Conservation (phyloP, 1,140 invertebrate genomes). For the Brachystomella parvula region DNA sequence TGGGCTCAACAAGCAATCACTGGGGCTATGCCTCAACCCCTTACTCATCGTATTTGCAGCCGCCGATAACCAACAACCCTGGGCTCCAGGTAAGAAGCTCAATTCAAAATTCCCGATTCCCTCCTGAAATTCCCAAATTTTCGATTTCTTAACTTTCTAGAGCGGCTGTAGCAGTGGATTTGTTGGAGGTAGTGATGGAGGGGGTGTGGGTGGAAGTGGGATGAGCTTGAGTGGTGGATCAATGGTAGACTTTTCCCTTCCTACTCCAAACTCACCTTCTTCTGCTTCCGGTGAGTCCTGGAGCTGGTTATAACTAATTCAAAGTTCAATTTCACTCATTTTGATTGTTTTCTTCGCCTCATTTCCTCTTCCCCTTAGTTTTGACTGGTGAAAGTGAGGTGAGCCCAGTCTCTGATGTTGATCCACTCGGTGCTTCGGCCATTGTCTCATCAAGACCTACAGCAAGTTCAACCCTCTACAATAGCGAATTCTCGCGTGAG, state of each 20-base stretch:
- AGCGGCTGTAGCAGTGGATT: background rate
- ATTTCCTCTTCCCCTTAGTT: constrained; percentile 15
- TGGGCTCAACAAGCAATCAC: constrained; percentile 37
- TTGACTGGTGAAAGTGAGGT: constrained; percentile 36
- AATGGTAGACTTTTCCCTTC: constrained; percentile 1
- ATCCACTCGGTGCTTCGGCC: constrained; percentile 32
- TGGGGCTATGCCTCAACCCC: constrained; percentile 36
- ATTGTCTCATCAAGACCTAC: background rate
- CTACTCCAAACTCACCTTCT: background rate
- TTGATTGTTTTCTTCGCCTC: background rate
- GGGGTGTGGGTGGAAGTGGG: background rate
- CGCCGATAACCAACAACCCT: background rate
- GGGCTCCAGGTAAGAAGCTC: background rate
- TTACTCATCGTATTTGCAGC: constrained; percentile 37
- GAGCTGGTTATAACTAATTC: background rate
- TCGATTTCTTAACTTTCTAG: constrained; percentile 4
- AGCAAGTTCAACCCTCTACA: background rate
- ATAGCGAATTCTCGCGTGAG: background rate
- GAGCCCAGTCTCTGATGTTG: constrained; percentile 33
- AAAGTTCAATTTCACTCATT: background rate
- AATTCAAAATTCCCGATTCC: background rate
- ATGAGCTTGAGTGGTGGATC: background rate
- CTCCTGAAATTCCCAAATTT: background rate
- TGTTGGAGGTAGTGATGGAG: background rate
- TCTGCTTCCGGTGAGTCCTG: background rate